phyloP scores from a whole-genome alignment of 2,888 invertebrate species.

The Oscheius myriophilus region DNA sequence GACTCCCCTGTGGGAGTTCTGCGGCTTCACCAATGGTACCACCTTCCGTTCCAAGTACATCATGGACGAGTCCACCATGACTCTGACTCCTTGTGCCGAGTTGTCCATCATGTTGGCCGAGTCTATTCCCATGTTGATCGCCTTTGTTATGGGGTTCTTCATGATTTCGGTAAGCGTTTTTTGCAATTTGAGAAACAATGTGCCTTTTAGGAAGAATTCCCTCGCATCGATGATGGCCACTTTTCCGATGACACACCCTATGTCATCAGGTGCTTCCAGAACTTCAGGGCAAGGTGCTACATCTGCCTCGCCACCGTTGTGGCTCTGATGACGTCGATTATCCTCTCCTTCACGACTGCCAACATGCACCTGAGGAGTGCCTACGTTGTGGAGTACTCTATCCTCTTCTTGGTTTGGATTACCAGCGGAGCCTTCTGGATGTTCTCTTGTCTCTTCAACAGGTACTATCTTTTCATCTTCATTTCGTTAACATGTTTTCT shows the following conservation, averaged over 20 bases:
- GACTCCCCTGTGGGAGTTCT: constrained; percentile 29
- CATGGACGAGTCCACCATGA: constrained; percentile 38
- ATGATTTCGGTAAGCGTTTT: constrained; percentile 34
- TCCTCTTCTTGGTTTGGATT: constrained; percentile 20
- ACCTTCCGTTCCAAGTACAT: constrained; percentile 37
- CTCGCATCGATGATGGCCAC: too few relatives aligned
- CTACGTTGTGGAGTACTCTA: constrained; percentile 17
- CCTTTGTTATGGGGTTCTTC: constrained; percentile 40
- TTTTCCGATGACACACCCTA: neutral
- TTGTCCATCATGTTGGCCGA: constrained; percentile 34
- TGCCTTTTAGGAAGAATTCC: constrained; percentile 24
- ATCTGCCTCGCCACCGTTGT: constrained; percentile 6
- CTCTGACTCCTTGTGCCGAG: constrained; percentile 57
- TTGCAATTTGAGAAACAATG: neutral
- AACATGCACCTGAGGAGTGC: neutral
- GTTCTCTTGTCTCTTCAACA: neutral
- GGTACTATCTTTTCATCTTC: neutral
- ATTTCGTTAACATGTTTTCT: constrained; percentile 20
- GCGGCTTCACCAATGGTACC: constrained; percentile 33
- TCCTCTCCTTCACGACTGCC: constrained; percentile 5
- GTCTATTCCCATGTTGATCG: constrained; percentile 49
- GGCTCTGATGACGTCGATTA: constrained; percentile 16
- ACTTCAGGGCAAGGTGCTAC: neutral
- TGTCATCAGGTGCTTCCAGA: neutral
- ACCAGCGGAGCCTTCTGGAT: neutral